Base-by-base conservation (phyloP, 2,113 vertebrate genomes). In the Perccottus glenii region DNA sequence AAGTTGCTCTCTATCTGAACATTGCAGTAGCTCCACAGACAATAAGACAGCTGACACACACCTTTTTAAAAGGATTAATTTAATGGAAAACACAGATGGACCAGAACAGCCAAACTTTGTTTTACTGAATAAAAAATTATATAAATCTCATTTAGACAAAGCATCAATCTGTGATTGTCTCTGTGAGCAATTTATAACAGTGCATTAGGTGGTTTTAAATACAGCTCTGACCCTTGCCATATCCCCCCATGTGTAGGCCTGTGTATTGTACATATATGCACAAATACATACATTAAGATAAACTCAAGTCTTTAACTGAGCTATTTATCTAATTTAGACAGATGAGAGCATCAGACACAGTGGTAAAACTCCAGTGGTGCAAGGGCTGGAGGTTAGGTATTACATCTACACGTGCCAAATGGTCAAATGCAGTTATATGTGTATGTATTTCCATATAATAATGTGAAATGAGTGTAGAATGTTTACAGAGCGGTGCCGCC, bases 371-470 rank as follows among this genome's bases (percentile, higher is more conserved):
- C 19, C 7, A 14, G 36, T 12, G 8, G 40, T 55, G 51, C 12
- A 50, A 16, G n/a, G 74, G 16, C 43, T 9, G 10, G 7, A 47
- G 70, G 67, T 83, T 60, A 60, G 43, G 58, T 19, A 3, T 53
- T 67, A 19, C 44, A 65, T 76, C 32, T 55, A 55, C 45, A 64
- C 14, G 48, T 27, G 42, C 81, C 55, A 71, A 67, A 70, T 64
- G 52, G 68, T 70, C 27, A 48, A 60, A 77, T 49, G 12, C 35
- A 69, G 67, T 75, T 14, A 75, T 58, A 42, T 46, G 35, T 42
- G 35, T 42, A 53, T 60, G 49, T 61, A 6, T 7, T 9, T 35
- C 32, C 14, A 55, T 36, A 55, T 38, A 33, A 7, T 38, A 55
- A 55, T 55, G 52, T 7, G 12, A 36, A n/a, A 9, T 6, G 33